Percentiles rank a stretch among this genome's conserved stretches.
phyloP scores from a whole-genome alignment of 2,888 invertebrate species.

The Heliconius aoede region DNA sequence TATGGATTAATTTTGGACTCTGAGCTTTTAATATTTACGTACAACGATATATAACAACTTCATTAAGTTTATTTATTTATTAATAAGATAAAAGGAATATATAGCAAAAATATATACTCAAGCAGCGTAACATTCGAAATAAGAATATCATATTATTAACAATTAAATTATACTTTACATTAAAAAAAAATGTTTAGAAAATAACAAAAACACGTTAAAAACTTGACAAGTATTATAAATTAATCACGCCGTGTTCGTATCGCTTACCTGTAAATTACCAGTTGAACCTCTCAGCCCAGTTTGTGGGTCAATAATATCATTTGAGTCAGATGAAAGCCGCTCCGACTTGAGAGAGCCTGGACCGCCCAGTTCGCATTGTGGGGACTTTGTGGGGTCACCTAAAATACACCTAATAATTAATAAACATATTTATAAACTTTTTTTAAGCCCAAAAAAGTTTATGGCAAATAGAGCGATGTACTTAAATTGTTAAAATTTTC shows the following conservation, averaged over 20 bases:
- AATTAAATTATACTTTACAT: neutral
- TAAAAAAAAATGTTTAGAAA: neutral
- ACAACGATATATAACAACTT: neutral
- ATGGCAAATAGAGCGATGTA: no score
- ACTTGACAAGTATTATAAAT: conserved; percentile 1
- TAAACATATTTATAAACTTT: neutral
- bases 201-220: conserved; percentile 1
- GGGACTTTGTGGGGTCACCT: conserved; percentile 82
- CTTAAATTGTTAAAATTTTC: no score
- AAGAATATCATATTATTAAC: neutral
- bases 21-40: neutral
- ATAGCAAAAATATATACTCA: neutral
- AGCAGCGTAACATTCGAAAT: neutral
- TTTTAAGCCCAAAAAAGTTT: no score
- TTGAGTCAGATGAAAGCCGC: conserved; percentile 80
- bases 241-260: conserved; percentile 10
- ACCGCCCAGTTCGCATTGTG: conserved; percentile 78
- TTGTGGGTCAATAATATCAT: conserved; percentile 80
- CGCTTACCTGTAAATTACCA: conserved; percentile 72
- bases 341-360: conserved; percentile 81
- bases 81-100: neutral
- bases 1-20: neutral
- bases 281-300: conserved; percentile 77
- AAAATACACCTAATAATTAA: conserved; percentile 37
- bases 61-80: neutral